phyloP scores from a whole-genome alignment of 2,797 vertebrate species.

The Melanotaenia trifasciata region DNA sequence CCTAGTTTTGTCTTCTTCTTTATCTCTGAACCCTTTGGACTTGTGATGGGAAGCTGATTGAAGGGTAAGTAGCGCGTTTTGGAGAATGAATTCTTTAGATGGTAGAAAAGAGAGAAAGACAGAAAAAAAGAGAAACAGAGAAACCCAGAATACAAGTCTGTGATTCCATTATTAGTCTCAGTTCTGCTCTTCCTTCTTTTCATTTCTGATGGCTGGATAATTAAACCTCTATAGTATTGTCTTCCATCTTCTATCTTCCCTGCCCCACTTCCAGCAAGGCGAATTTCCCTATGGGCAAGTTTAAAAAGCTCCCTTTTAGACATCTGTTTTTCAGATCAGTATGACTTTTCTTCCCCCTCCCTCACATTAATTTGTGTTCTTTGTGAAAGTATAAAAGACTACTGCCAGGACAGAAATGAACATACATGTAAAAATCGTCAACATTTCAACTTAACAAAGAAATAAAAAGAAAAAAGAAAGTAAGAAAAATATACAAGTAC shows the following conservation, averaged over 20 bases:
- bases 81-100: slow-evolving; percentile 83
- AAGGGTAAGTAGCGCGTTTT: slow-evolving; percentile 84
- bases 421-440: slow-evolving; percentile 49
- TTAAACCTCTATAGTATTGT: slow-evolving; percentile 88
- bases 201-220: slow-evolving; percentile 86
- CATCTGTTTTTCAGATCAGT: slow-evolving; percentile 82
- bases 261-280: slow-evolving; percentile 81
- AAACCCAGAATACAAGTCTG: slow-evolving; percentile 73
- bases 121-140: slow-evolving; percentile 58
- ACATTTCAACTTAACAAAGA: slow-evolving; percentile 53
- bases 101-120: slow-evolving; percentile 54
- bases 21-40: slow-evolving; percentile 81
- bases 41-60: slow-evolving; percentile 81
- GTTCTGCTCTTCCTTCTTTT: slow-evolving; percentile 78
- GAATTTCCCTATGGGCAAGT: slow-evolving; percentile 80
- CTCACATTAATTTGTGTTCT: slow-evolving; percentile 79
- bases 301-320: slow-evolving; percentile 79
- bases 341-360: slow-evolving; percentile 51
- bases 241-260: slow-evolving; percentile 83
- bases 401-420: slow-evolving; percentile 68
- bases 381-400: slow-evolving; percentile 77
- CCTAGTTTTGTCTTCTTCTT: slow-evolving; percentile 74
- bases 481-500: slow-evolving; percentile 60
- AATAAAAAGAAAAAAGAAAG: slow-evolving; percentile 35
- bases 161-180: slow-evolving; percentile 82